Conservation (phyloP, 2,113 vertebrate genomes). For the Syrmaticus mikado region DNA sequence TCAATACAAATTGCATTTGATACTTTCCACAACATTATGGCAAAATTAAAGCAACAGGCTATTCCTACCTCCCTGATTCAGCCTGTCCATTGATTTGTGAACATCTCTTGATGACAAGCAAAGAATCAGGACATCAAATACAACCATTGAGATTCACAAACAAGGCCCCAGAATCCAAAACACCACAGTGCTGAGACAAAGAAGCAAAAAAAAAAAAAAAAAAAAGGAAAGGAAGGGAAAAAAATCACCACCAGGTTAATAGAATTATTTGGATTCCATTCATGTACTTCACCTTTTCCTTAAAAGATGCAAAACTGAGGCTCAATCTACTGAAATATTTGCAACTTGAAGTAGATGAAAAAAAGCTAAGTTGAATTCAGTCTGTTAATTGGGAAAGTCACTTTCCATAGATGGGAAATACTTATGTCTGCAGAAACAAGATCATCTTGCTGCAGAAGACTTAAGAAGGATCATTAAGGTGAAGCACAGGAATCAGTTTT, state of each 20-base stretch:
- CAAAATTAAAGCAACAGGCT: constrained; percentile 45
- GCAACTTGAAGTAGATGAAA: background rate
- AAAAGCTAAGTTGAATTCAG: background rate
- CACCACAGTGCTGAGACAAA: constrained; percentile 77
- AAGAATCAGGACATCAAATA: constrained; percentile 76
- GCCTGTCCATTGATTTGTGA: constrained; percentile 78
- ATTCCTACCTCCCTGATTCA: constrained; percentile 80
- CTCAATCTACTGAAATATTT: background rate
- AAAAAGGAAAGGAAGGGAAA: constrained; percentile 9
- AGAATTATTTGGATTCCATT: constrained; percentile 67
- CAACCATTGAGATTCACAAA: constrained; percentile 74
- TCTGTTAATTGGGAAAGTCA: background rate
- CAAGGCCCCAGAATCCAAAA: constrained; percentile 72
- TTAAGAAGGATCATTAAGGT: constrained; percentile 58
- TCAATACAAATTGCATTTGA: background rate
- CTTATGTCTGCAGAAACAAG: background rate
- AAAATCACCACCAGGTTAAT: constrained; percentile 65
- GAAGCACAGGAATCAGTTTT: constrained; percentile 85
- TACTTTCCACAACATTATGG: background rate
- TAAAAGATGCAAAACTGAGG: background rate
- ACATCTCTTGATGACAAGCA: constrained; percentile 71
- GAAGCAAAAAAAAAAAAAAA: background rate
- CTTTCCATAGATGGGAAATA: constrained; percentile 28
- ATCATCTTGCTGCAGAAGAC: background rate
- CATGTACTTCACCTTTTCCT: constrained; percentile 78